Evolutionary conservation across 2,888 invertebrate genomes (phyloP).

Genomic region (Pollenia labialis): DNA sequence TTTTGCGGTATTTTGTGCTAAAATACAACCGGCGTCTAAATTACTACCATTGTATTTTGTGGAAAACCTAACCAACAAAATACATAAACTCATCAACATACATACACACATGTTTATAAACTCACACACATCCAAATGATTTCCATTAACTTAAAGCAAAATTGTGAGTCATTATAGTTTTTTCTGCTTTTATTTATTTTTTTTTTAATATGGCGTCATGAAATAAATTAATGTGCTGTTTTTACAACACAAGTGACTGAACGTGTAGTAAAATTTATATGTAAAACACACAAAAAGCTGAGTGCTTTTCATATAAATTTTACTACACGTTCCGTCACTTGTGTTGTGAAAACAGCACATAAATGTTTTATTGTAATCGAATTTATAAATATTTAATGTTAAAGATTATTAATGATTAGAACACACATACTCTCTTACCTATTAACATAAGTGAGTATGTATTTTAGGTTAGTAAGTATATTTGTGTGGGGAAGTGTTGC

Average conservation of each 20-base stretch:
- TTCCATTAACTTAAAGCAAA: conserved; percentile 9
- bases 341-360: too few species aligned
- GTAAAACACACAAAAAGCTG: too few species aligned
- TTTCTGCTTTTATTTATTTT: not conserved
- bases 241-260: too few species aligned
- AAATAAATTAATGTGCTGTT: too few species aligned
- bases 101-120: not conserved
- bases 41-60: conserved; percentile 59
- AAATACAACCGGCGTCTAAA: conserved; percentile 66
- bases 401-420: conserved; percentile 26
- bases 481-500: not conserved
- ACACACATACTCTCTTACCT: too few species aligned
- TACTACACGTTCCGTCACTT: too few species aligned
- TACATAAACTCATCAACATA: not conserved
- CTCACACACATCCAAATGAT: not conserved
- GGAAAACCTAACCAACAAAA: conserved; percentile 17
- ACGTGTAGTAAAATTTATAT: too few species aligned
- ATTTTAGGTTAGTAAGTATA: not conserved
- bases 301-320: too few species aligned
- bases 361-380: conserved; percentile 47
- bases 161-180: conserved; percentile 46
- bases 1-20: conserved; percentile 61
- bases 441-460: not conserved
- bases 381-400: conserved; percentile 30
- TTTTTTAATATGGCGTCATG: conserved; percentile 57